These are phyloP conservation scores for Sinotaia quadrata DNA, from an alignment of 2,888 invertebrate species.

Conservation along the genomic window DNA sequence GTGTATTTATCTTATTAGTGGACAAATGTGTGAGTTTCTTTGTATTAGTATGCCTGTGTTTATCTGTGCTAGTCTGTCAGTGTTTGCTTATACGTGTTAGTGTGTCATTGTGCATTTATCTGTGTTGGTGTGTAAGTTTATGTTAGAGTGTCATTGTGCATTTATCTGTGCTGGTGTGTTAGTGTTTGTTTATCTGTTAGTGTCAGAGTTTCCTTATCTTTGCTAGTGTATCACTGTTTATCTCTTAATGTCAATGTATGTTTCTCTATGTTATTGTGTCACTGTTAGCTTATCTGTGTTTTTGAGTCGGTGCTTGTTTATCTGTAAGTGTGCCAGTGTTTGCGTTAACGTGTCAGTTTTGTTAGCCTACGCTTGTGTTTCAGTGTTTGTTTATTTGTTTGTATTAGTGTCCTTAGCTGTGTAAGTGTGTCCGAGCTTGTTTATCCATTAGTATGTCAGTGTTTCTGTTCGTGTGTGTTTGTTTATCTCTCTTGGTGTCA, in stretches of 20 bases:
- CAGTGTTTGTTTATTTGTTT: too few relatives aligned
- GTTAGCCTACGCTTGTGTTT: too few relatives aligned
- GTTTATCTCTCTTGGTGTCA: too few relatives aligned
- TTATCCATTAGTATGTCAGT: too few relatives aligned
- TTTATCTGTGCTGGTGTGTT: background rate
- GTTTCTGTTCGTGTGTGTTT: too few relatives aligned
- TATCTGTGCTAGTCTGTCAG: background rate
- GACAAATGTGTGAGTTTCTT: background rate
- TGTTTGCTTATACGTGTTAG: background rate
- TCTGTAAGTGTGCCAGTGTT: slow-evolving; percentile 1
- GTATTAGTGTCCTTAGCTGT: too few relatives aligned
- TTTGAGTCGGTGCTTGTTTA: slow-evolving; percentile 2
- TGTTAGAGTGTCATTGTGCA: background rate
- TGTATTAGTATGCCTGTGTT: background rate
- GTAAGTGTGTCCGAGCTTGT: too few relatives aligned
- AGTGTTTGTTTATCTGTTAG: slow-evolving; percentile 3
- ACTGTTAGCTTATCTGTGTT: too few relatives aligned
- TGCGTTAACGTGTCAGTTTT: too few relatives aligned
- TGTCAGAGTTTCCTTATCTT: background rate
- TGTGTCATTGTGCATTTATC: background rate
- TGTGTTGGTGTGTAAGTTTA: background rate
- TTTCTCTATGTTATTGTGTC: too few relatives aligned
- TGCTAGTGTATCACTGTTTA: slow-evolving; percentile 3
- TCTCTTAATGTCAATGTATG: too few relatives aligned
- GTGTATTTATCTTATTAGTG: background rate